phyloP scores from a whole-genome alignment of 2,888 invertebrate genomes.

The Volucella bombylans region DNA sequence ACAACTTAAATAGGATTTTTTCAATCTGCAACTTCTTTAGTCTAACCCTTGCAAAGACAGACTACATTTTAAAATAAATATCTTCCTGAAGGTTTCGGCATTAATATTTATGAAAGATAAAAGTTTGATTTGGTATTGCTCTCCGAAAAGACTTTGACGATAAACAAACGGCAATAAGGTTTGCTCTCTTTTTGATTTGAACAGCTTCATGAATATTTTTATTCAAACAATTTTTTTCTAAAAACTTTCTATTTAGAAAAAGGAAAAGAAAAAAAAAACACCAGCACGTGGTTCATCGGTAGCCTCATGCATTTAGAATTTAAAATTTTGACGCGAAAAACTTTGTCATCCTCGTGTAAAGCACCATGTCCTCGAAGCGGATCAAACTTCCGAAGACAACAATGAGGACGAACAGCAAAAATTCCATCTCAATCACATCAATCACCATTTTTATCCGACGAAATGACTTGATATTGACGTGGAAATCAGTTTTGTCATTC shows the following conservation, averaged over 20 bases:
- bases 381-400: neutral
- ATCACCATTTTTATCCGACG: conserved; percentile 14
- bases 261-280: neutral
- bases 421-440: conserved; percentile 42
- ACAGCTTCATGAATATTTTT: too few relatives aligned
- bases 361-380: neutral
- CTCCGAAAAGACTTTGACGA: too few relatives aligned
- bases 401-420: neutral
- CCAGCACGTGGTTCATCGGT: conserved; percentile 1
- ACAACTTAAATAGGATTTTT: too few relatives aligned
- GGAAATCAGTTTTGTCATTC: conserved; percentile 38
- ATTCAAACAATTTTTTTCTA: too few relatives aligned
- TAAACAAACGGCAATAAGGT: too few relatives aligned
- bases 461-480: conserved; percentile 35
- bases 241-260: neutral
- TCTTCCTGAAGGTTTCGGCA: too few relatives aligned
- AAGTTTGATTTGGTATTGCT: too few relatives aligned
- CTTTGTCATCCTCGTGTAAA: neutral
- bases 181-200: too few relatives aligned
- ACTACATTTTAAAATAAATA: too few relatives aligned
- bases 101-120: too few relatives aligned
- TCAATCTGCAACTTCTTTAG: too few relatives aligned
- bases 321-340: neutral
- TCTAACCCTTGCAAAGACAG: too few relatives aligned
- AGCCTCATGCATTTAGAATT: neutral